phyloP scores from a whole-genome alignment of 2,797 vertebrate genomes.

The Melanotaenia pygmaea region DNA sequence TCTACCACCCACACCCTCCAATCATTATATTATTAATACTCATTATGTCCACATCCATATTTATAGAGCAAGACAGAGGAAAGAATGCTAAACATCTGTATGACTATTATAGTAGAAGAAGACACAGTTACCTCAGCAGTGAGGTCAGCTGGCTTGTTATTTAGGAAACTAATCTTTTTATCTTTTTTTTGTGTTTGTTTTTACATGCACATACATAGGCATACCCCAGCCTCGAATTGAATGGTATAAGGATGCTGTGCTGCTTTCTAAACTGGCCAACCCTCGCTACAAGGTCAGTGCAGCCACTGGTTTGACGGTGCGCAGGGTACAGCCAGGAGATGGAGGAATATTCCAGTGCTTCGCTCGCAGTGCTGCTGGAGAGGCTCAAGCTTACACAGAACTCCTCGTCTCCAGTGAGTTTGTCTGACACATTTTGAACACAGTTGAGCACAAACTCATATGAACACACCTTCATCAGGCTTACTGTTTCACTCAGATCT shows the following conservation, averaged over 20 bases:
- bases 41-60: slow-evolving; percentile 75
- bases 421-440: background rate
- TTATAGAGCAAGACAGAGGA: slow-evolving; percentile 59
- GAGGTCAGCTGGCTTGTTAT: slow-evolving; percentile 47
- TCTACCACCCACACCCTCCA: slow-evolving; percentile 59
- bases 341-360: slow-evolving; percentile 95
- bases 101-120: slow-evolving; percentile 37
- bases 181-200: slow-evolving; percentile 1
- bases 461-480: background rate
- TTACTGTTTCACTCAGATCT: background rate
- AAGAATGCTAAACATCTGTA: slow-evolving; percentile 25
- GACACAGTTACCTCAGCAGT: slow-evolving; percentile 27
- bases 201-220: slow-evolving; percentile 73
- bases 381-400: slow-evolving; percentile 87
- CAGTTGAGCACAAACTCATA: slow-evolving; percentile 1
- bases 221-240: slow-evolving; percentile 86
- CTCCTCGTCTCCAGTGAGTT: slow-evolving; percentile 94
- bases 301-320: slow-evolving; percentile 86
- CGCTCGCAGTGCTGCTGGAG: slow-evolving; percentile 88
- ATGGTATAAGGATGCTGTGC: slow-evolving; percentile 92
- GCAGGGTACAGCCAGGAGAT: slow-evolving; percentile 85
- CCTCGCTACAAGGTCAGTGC: slow-evolving; percentile 87
- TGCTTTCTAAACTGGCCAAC: slow-evolving; percentile 86
- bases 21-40: slow-evolving; percentile 80
- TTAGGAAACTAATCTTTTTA: slow-evolving; percentile 6